Percentiles rank a stretch among this genome's conserved stretches.
These are phyloP conservation scores for Gavialis gangeticus DNA, from an alignment of 2,113 vertebrate genomes.

Conservation along the genomic window DNA sequence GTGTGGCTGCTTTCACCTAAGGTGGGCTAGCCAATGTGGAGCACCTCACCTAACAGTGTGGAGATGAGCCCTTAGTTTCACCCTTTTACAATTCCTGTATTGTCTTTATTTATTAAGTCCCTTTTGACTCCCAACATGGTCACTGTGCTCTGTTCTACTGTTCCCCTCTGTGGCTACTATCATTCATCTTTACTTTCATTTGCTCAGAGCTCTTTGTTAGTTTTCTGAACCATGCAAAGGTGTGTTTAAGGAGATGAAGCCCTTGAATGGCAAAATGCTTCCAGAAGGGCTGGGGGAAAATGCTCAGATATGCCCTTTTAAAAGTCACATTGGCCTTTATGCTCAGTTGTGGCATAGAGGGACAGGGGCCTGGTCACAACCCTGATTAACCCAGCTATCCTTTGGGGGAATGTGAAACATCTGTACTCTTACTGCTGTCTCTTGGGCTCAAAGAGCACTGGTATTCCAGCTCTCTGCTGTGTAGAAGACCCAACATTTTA, in stretches of 20 bases:
- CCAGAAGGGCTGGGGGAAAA: background rate
- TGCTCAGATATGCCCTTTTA: rapidly evolving
- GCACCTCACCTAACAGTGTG: rapidly evolving
- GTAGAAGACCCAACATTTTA: too few relatives aligned
- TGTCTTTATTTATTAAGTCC: rapidly evolving
- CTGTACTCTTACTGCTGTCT: background rate
- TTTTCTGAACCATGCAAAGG: background rate
- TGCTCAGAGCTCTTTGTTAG: slow-evolving; percentile 9
- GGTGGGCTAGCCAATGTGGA: rapidly evolving
- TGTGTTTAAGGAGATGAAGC: background rate
- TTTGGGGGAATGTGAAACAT: background rate
- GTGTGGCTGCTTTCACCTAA: rapidly evolving
- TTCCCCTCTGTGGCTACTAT: background rate
- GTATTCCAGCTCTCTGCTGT: background rate
- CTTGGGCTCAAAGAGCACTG: background rate
- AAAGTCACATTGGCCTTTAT: background rate
- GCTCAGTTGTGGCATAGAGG: background rate
- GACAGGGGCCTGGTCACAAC: background rate
- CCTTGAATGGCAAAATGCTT: background rate
- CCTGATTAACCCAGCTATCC: background rate
- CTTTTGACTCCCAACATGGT: background rate
- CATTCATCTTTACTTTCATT: background rate
- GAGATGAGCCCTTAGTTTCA: background rate
- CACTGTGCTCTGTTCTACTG: background rate
- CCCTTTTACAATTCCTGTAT: background rate